Evolutionary conservation across 2,888 invertebrate genomes (phyloP).

Genomic region (Lepidocyrtoides sp.): DNA sequence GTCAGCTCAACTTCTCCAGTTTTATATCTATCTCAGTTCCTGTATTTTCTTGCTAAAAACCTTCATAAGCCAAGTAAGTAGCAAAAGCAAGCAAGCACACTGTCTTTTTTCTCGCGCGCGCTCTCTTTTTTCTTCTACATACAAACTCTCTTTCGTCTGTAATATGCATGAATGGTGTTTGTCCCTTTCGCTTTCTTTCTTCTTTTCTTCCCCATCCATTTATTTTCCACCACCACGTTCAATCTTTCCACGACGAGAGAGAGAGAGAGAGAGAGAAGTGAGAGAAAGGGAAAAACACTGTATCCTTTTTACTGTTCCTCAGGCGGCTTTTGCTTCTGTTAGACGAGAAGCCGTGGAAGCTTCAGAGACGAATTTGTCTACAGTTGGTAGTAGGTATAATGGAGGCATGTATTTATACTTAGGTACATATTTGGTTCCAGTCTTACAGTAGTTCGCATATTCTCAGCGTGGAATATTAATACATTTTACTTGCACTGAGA

Average conservation of each 20-base stretch:
- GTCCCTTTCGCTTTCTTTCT: slow-evolving; percentile 48
- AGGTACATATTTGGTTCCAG: not conserved
- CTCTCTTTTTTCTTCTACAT: not conserved
- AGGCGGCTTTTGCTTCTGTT: slow-evolving; percentile 46
- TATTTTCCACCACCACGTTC: slow-evolving; percentile 59
- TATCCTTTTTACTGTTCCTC: slow-evolving; percentile 54
- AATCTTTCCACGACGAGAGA: not conserved
- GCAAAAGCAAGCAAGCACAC: not conserved
- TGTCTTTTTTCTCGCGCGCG: not conserved
- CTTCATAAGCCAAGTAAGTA: not conserved
- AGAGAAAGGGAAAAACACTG: slow-evolving; percentile 37
- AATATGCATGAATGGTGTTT: slow-evolving; percentile 75
- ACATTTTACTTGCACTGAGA: not conserved
- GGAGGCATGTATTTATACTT: not conserved
- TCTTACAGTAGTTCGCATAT: too few relatives aligned
- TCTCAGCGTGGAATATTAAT: slow-evolving; percentile 1
- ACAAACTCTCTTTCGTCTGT: not conserved
- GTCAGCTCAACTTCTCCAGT: slow-evolving; percentile 35
- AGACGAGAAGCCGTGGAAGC: not conserved
- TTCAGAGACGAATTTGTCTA: slow-evolving; percentile 48
- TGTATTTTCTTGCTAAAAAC: slow-evolving; percentile 20
- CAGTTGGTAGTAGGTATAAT: not conserved
- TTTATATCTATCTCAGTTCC: slow-evolving; percentile 46
- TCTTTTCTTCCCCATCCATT: slow-evolving; percentile 52
- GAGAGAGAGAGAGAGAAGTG: not conserved